Evolutionary conservation across 2,888 invertebrate genomes (phyloP).

Genomic region (Matsumyia berberina): DNA sequence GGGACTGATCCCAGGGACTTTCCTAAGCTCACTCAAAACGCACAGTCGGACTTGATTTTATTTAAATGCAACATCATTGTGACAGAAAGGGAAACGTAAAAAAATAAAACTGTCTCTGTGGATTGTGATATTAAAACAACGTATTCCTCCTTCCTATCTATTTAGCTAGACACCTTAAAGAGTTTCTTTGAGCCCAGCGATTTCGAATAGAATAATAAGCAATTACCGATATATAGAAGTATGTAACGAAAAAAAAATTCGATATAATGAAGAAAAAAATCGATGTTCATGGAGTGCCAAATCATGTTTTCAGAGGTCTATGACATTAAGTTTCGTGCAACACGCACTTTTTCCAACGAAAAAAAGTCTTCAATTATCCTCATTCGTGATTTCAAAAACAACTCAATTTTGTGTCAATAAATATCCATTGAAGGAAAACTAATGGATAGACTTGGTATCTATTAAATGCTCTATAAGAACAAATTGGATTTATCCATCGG

Average conservation of each 20-base stretch:
- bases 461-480: neutral
- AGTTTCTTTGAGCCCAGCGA: neutral
- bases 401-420: constrained; percentile 30
- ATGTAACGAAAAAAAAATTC: too few species aligned
- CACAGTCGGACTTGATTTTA: too few species aligned
- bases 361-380: constrained; percentile 18
- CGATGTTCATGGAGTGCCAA: constrained; percentile 28
- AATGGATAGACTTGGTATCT: neutral
- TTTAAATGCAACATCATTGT: too few species aligned
- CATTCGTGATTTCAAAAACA: constrained; percentile 30
- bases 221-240: neutral
- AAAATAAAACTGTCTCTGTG: too few species aligned
- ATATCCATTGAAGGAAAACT: too few species aligned
- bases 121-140: too few species aligned
- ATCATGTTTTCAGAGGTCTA: constrained; percentile 9
- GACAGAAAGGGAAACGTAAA: too few species aligned
- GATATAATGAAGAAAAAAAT: constrained; percentile 7
- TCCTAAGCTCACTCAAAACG: too few species aligned
- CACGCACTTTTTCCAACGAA: constrained; percentile 20
- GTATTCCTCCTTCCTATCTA: too few species aligned
- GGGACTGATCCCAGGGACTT: too few species aligned
- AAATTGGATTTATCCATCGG: neutral
- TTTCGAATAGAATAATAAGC: neutral
- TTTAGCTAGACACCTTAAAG: neutral
- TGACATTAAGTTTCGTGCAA: constrained; percentile 27